Conservation (phyloP, 2,888 invertebrate species). For the Platycheirus rosarum region DNA sequence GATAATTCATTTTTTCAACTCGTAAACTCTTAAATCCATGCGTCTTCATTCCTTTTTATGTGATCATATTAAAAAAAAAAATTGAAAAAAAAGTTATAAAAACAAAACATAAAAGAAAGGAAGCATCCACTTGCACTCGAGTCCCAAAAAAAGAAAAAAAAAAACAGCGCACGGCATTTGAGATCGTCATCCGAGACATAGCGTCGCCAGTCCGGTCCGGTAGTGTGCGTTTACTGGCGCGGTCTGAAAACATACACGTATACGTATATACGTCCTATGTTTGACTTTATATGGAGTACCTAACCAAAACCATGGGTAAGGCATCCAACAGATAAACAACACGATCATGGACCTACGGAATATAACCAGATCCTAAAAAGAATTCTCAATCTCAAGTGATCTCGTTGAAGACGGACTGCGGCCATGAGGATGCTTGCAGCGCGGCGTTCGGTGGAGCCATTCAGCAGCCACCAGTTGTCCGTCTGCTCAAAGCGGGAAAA, state of each 20-base stretch:
- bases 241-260: constrained; percentile 30
- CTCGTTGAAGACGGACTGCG: constrained; percentile 48
- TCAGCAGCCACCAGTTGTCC: constrained; percentile 17
- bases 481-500: constrained; percentile 58
- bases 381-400: constrained; percentile 74
- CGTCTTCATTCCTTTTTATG: constrained; percentile 59
- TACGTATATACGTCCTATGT: constrained; percentile 39
- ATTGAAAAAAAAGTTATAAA: constrained; percentile 19
- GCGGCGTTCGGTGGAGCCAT: constrained; percentile 30
- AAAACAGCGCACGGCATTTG: constrained; percentile 62
- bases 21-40: constrained; percentile 57
- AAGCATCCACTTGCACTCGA: constrained; percentile 72
- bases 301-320: constrained; percentile 68
- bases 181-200: constrained; percentile 74
- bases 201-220: constrained; percentile 69
- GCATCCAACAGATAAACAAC: constrained; percentile 72
- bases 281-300: constrained; percentile 73
- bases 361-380: constrained; percentile 74
- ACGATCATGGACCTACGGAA: constrained; percentile 73
- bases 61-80: constrained; percentile 43
- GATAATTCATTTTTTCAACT: constrained; percentile 66
- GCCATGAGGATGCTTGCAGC: constrained; percentile 29
- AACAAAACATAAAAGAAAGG: constrained; percentile 61
- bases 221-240: constrained; percentile 69
- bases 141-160: constrained; percentile 24